These are phyloP conservation scores for Stenodema calcarata DNA, from an alignment of 2,888 invertebrate species.

Conservation along the genomic window DNA sequence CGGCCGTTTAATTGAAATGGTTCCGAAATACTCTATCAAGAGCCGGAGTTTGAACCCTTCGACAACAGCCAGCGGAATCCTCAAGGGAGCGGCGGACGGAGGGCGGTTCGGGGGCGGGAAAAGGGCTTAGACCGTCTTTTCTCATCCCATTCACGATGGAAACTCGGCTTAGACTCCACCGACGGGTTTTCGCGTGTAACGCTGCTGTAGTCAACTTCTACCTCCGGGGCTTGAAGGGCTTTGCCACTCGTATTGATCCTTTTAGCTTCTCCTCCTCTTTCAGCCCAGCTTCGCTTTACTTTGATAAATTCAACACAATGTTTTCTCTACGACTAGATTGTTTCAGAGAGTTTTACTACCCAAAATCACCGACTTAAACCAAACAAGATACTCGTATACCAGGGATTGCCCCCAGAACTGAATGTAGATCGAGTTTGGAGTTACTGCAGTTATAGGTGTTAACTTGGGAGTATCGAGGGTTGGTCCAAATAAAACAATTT, in stretches of 20 bases:
- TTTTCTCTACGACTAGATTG: constrained; percentile 4
- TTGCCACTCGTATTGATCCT: constrained; percentile 39
- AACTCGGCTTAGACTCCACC: background rate
- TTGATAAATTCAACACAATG: constrained; percentile 19
- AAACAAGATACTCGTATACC: too few species aligned
- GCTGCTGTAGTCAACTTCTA: constrained; percentile 14
- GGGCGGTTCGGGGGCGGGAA: background rate
- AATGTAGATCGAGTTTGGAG: too few species aligned
- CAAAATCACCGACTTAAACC: too few species aligned
- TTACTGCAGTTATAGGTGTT: too few species aligned
- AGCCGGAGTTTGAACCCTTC: background rate
- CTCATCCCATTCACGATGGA: background rate
- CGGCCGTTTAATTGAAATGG: background rate
- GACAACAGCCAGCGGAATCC: background rate
- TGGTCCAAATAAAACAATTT: too few species aligned
- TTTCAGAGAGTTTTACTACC: too few species aligned
- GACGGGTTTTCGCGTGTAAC: background rate
- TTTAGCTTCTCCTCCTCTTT: constrained; percentile 32
- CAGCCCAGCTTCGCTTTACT: background rate
- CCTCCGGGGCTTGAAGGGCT: constrained; percentile 28
- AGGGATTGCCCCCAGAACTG: too few species aligned
- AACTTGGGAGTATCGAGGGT: too few species aligned
- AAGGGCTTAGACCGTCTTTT: background rate
- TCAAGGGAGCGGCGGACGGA: background rate
- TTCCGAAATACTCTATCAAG: constrained; percentile 8